These are phyloP conservation scores for Chaetoderma sp. DNA, from an alignment of 2,888 invertebrate genomes.

Conservation along the genomic window DNA sequence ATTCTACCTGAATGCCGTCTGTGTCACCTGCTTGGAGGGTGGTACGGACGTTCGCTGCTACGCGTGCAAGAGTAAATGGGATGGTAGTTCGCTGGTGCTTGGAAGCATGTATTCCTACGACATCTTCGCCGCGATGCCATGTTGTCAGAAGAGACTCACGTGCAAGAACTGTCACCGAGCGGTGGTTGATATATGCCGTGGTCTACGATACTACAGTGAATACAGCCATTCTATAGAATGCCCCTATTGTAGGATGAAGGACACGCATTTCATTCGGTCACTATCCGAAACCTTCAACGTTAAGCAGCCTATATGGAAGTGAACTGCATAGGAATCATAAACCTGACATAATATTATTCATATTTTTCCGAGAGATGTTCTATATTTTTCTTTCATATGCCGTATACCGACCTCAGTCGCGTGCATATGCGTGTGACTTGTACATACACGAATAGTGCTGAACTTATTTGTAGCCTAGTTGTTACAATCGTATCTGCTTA, in stretches of 20 bases:
- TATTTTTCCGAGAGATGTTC: too few relatives aligned
- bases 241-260: constrained; percentile 89
- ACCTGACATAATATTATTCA: too few relatives aligned
- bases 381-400: too few relatives aligned
- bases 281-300: constrained; percentile 70
- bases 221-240: constrained; percentile 87
- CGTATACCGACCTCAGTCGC: too few relatives aligned
- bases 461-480: too few relatives aligned
- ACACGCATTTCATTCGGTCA: constrained; percentile 95
- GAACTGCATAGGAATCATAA: neutral
- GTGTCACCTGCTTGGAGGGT: constrained; percentile 89
- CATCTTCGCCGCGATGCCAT: constrained; percentile 96
- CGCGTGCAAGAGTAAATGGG: constrained; percentile 64
- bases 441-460: too few relatives aligned
- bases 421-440: too few relatives aligned
- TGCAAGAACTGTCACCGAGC: constrained; percentile 94
- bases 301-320: constrained; percentile 51
- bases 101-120: constrained; percentile 99
- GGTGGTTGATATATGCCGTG: constrained; percentile 84
- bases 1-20: constrained; percentile 92
- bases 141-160: constrained; percentile 92
- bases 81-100: constrained; percentile 91
- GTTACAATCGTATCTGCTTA: too few relatives aligned
- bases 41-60: constrained; percentile 71
- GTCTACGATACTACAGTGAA: constrained; percentile 93